Evolutionary conservation across 2,888 invertebrate genomes (phyloP).

Genomic region (Scrobipalpa costella): DNA sequence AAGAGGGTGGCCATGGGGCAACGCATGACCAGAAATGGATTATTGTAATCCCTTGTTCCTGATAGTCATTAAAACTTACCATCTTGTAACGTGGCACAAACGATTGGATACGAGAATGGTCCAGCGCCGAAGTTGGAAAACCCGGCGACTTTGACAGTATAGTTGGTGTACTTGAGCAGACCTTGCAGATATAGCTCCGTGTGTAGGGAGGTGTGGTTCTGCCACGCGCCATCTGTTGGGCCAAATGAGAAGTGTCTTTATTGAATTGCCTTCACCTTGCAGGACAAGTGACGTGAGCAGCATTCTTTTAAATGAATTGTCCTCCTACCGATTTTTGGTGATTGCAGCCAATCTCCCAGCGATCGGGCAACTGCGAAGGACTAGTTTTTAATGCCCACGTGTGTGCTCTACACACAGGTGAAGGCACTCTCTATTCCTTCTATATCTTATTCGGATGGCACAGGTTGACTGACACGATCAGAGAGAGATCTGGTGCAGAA

Average conservation of each 20-base stretch:
- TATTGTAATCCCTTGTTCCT: not conserved
- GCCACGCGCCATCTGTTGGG: slow-evolving; percentile 68
- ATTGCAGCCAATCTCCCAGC: too few species aligned
- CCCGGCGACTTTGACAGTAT: slow-evolving; percentile 91
- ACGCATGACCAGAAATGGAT: not conserved
- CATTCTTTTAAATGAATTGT: too few species aligned
- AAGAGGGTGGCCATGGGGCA: not conserved
- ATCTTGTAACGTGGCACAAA: slow-evolving; percentile 92
- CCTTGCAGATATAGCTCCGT: slow-evolving; percentile 89
- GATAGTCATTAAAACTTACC: slow-evolving; percentile 69
- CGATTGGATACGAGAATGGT: slow-evolving; percentile 86
- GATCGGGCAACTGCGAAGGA: too few species aligned
- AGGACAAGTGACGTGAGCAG: too few species aligned
- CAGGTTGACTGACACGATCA: too few species aligned
- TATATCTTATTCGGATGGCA: too few species aligned
- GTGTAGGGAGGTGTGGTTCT: slow-evolving; percentile 83
- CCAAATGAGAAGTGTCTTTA: not conserved
- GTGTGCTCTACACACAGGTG: too few species aligned
- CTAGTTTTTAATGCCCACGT: too few species aligned
- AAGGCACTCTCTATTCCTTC: too few species aligned
- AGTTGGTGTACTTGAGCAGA: slow-evolving; percentile 91
- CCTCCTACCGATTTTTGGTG: too few species aligned
- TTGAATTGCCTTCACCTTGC: not conserved
- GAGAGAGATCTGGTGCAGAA: too few species aligned
- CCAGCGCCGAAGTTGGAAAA: slow-evolving; percentile 93